Conservation (phyloP, 2,888 invertebrate species). For the Athrips mouffetella region DNA sequence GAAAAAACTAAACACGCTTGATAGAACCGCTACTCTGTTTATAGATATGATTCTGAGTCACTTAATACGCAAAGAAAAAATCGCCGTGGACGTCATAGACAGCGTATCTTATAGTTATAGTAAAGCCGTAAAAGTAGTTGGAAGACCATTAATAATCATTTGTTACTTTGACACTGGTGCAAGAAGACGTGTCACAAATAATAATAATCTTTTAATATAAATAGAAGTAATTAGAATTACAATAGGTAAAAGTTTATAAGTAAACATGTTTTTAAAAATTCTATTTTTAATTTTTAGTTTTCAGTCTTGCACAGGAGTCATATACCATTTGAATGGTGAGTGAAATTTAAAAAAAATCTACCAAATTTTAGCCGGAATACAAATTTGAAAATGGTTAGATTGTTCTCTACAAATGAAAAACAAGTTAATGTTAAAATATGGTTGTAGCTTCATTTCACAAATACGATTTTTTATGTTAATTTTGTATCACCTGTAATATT, state of each 20-base stretch:
- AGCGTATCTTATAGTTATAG: background rate
- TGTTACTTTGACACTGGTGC: background rate
- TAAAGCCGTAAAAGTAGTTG: background rate
- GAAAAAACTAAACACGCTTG: too few relatives aligned
- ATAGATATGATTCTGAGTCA: too few relatives aligned
- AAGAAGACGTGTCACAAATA: background rate
- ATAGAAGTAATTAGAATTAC: background rate
- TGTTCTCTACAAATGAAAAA: too few relatives aligned
- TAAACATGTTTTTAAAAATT: background rate
- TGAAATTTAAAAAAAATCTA: background rate
- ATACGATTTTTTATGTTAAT: too few relatives aligned
- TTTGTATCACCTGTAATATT: background rate
- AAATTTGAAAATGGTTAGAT: too few relatives aligned
- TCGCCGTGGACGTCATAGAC: too few relatives aligned
- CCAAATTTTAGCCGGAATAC: background rate
- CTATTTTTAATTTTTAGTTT: background rate
- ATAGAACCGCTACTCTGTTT: too few relatives aligned
- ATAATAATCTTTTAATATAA: background rate
- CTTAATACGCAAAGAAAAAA: too few relatives aligned
- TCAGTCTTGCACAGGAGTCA: slow-evolving; percentile 23
- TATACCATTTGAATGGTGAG: slow-evolving; percentile 33
- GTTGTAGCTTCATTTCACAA: too few relatives aligned
- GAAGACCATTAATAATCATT: background rate
- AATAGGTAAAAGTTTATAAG: background rate
- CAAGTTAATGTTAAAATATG: too few relatives aligned